Base-by-base conservation (phyloP, 2,888 invertebrate genomes). In the Callyntrura sp. region DNA sequence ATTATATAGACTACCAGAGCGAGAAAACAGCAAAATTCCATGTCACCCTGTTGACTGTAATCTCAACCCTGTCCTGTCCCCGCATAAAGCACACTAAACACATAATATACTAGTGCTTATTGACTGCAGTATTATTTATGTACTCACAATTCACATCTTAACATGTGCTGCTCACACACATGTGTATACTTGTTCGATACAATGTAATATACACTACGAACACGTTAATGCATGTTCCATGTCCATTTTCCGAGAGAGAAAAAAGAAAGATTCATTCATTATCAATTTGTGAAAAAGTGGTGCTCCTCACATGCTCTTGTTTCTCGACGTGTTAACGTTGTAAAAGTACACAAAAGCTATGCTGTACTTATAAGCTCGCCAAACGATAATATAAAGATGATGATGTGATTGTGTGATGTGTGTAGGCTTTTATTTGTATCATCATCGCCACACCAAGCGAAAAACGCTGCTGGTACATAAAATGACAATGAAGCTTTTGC, bases 141-240 rank as follows among this genome's bases (percentile, higher is more conserved):
- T 70, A 70, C 45, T 23, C 45, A 23, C 48, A 73, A 73, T 73
- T 73, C 73, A 73, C 73, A 73, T 73, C 48, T 73, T 73, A 48
- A 73, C 73, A 79, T 60, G 45, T 81, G 81, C 79, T 81, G 60
- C 79, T 79, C 57, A 23, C 51, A 48, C 60, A 60, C 78, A 55
- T 20, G 12, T 35, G 35, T 35, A 4, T 35, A 35, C 35, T 35
- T 6, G 35, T 12, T 43, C 55, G 55, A 25, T 55, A 55, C 78
- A 55, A 55, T 78, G 78, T 28, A 78, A 23, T 60, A 35, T 73
- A 76, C 78, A 35, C 76, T 76, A 78, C 85, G 68, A 87, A 87
- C 81, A 70, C 57, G 81, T 87, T 87, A 87, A 87, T 87, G 87
- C 87, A 87, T 87, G 87, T 87, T 87, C 87, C 87, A 82, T 87